phyloP scores from a whole-genome alignment of 1,140 invertebrate species.

The Calliopsis andreniformis region DNA sequence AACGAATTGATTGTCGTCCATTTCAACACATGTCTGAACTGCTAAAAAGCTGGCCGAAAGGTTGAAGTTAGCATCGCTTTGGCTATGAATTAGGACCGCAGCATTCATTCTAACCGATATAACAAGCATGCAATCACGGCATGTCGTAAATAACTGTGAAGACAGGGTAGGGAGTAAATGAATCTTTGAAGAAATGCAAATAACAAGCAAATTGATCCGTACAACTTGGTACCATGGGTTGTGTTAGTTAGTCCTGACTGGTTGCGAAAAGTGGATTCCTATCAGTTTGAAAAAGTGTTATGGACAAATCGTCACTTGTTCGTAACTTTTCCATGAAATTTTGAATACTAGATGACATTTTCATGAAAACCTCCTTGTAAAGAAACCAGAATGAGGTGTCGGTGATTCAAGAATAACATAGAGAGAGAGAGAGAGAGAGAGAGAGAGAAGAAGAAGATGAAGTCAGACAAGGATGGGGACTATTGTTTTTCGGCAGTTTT shows the following conservation, averaged over 20 bases:
- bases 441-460: slow-evolving; percentile 22
- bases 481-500: slow-evolving; percentile 71
- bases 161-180: neutral
- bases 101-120: slow-evolving; percentile 44
- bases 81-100: slow-evolving; percentile 43
- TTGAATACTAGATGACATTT: slow-evolving; percentile 70
- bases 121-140: slow-evolving; percentile 57
- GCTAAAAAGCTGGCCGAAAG: slow-evolving; percentile 15
- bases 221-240: slow-evolving; percentile 57
- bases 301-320: no score
- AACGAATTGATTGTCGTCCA: slow-evolving; percentile 1
- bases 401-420: slow-evolving; percentile 10
- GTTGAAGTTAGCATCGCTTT: neutral
- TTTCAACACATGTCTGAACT: neutral
- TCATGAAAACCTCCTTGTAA: slow-evolving; percentile 63
- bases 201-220: slow-evolving; percentile 63
- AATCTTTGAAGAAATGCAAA: slow-evolving; percentile 58
- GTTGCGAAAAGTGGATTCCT: slow-evolving; percentile 24
- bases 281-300: no score
- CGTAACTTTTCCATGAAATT: no score
- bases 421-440: neutral
- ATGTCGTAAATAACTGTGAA: slow-evolving; percentile 56
- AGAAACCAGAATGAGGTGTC: slow-evolving; percentile 5
- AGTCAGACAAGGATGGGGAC: slow-evolving; percentile 35
- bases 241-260: slow-evolving; percentile 28